A percentile compares a stretch with the other conserved stretches of the same genome.
Conservation (phyloP, 2,797 vertebrate genomes). For the Chrosomus eos region DNA sequence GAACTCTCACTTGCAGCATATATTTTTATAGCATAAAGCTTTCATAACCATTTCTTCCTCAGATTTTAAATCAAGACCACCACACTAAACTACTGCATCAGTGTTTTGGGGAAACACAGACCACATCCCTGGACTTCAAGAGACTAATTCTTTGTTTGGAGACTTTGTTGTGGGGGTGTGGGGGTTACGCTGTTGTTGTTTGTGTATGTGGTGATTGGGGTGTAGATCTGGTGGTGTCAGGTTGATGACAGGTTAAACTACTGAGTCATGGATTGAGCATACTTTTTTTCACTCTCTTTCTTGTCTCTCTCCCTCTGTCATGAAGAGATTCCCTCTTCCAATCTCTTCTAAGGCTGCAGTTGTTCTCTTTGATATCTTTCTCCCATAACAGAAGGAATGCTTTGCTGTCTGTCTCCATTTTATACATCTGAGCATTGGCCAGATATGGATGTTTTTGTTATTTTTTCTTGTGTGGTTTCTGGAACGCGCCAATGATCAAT, state of each 20-base stretch:
- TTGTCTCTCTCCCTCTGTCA: background rate
- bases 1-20: too few relatives aligned
- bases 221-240: conserved; percentile 12
- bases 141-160: conserved; percentile 15
- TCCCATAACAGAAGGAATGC: conserved; percentile 26
- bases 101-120: background rate
- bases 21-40: conserved; percentile 8
- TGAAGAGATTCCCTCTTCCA: background rate
- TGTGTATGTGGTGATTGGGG: conserved; percentile 20
- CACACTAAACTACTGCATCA: background rate
- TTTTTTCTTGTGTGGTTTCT: conserved; percentile 48
- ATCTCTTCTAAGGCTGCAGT: background rate
- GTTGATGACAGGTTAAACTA: conserved; percentile 27
- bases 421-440: conserved; percentile 5
- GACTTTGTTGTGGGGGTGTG: background rate
- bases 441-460: conserved; percentile 42
- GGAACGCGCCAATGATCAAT: conserved; percentile 45
- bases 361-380: conserved; percentile 32
- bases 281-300: conserved; percentile 20
- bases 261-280: background rate
- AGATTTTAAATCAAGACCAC: background rate
- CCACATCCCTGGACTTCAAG: background rate
- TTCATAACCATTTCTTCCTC: background rate
- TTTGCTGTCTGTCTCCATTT: conserved; percentile 21
- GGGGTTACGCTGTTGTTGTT: conserved; percentile 19